phyloP scores from a whole-genome alignment of 1,140 invertebrate species.

The Cydia strobilella region DNA sequence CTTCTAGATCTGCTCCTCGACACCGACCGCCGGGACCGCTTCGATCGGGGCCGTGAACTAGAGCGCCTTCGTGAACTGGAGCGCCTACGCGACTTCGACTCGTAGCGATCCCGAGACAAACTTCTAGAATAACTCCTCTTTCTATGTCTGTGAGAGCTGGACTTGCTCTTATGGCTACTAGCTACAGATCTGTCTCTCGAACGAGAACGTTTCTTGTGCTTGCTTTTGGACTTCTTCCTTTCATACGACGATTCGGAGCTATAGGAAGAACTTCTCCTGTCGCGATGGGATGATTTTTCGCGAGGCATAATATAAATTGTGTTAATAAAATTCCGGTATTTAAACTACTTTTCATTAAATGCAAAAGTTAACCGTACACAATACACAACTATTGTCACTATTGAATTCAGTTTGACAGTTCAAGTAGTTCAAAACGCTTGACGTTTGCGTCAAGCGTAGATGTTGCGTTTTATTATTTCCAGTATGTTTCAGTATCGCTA shows the following conservation, averaged over 20 bases:
- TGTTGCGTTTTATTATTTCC: neutral
- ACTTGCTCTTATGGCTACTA: conserved; percentile 58
- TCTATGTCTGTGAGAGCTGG: conserved; percentile 57
- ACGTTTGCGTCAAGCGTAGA: neutral
- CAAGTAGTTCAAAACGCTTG: neutral
- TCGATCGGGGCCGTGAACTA: conserved; percentile 56
- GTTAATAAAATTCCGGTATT: neutral
- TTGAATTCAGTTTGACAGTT: neutral
- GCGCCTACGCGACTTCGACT: conserved; percentile 57
- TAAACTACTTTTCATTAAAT: neutral
- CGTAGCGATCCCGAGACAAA: conserved; percentile 64
- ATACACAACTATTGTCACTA: neutral
- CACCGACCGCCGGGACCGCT: conserved; percentile 52
- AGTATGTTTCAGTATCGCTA: neutral
- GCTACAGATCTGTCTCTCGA: conserved; percentile 66
- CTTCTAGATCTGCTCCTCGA: conserved; percentile 57
- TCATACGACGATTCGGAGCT: conserved; percentile 72
- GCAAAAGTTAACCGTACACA: neutral
- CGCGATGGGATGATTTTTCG: conserved; percentile 65
- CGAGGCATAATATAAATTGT: conserved; percentile 50
- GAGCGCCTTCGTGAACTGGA: conserved; percentile 59
- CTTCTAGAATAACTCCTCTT: conserved; percentile 68
- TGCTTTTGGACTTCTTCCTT: conserved; percentile 67
- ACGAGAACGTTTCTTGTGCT: conserved; percentile 63
- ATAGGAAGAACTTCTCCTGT: conserved; percentile 64